A percentile compares a stretch with the other conserved stretches of the same genome.
Evolutionary conservation across 2,113 vertebrate species (phyloP).

Genomic region (Urocitellus parryii): DNA sequence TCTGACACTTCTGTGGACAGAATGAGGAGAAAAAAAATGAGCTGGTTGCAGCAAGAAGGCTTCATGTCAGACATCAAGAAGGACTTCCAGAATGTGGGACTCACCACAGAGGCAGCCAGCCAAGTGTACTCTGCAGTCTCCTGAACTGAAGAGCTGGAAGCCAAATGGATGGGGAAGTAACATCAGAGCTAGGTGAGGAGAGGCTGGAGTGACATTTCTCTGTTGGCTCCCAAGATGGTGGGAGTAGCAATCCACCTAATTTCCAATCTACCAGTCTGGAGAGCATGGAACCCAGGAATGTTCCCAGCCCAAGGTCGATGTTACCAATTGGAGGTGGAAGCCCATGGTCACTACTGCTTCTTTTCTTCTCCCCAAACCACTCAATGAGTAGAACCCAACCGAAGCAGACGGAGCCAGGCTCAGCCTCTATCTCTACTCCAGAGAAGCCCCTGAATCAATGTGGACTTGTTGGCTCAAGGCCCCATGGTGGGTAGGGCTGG

Average conservation of each 20-base stretch:
- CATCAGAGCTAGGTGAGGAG: neutral
- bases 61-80: slow-evolving; percentile 44
- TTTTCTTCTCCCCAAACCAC: neutral
- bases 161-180: neutral
- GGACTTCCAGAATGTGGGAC: slow-evolving; percentile 12
- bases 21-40: neutral
- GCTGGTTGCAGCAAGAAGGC: neutral
- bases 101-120: slow-evolving; percentile 32
- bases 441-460: slow-evolving; percentile 44
- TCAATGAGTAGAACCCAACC: neutral
- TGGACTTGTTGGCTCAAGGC: neutral
- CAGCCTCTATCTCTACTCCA: neutral
- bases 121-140: slow-evolving; percentile 30
- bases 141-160: neutral
- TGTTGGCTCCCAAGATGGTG: neutral
- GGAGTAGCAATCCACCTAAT: neutral
- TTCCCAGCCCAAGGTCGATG: neutral
- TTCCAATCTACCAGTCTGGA: neutral
- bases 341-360: neutral
- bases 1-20: slow-evolving; percentile 4
- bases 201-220: neutral
- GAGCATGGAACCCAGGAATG: neutral
- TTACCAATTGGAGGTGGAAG: neutral
- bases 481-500: neutral
- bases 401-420: neutral